Evolutionary conservation across 2,797 vertebrate genomes (phyloP), one percentile per base, ranked within the genome.

Genomic region (Macroramphosus scolopax): DNA sequence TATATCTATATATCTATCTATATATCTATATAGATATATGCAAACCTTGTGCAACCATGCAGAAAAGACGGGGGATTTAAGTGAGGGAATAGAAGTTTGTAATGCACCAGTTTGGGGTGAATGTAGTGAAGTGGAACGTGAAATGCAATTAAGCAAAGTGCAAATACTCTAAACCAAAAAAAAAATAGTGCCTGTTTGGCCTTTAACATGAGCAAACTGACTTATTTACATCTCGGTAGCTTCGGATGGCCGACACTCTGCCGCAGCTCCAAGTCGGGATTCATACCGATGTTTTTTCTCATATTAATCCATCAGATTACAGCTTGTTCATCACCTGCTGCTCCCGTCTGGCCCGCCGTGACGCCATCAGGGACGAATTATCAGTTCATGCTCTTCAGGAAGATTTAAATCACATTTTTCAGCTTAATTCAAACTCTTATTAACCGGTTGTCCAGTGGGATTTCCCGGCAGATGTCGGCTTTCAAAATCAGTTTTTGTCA

Each of bases 401-500:
- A 8, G 4, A 25, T 39, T 37, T 5, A 38, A 39, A 63, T 10
- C 15, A 2, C 22, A 11, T 37, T 25, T 41, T 39, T 44, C 30
- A 42, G 5, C 32, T 68, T 49, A 35, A 52, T 62, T 68, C 20
- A 24, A 1, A 5, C 9, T 36, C 43, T 58, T 29, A 63, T 72
- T 65, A 68, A 67, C 43, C 20, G 3, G 28, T 33, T 33, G 64
- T 65, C 63, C 81, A 5, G 46, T 53, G 51, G 64, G 74, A 72
- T 65, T 72, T 62, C 24, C 8, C 42, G 17, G 55, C 66, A 77
- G 72, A 70, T 68, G 65, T 73, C 63, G 52, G 48, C 75, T 72
- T 67, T 83, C 77, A 75, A 34, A 61, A 54, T 47, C 20, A 30
- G 10, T 73, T 63, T 71, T 63, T 53, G 60, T 78, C 63, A 79